Percentiles rank a stretch among this genome's conserved stretches.
Conservation (phyloP, 1,140 invertebrate species). For the Arctopsyche grandis region DNA sequence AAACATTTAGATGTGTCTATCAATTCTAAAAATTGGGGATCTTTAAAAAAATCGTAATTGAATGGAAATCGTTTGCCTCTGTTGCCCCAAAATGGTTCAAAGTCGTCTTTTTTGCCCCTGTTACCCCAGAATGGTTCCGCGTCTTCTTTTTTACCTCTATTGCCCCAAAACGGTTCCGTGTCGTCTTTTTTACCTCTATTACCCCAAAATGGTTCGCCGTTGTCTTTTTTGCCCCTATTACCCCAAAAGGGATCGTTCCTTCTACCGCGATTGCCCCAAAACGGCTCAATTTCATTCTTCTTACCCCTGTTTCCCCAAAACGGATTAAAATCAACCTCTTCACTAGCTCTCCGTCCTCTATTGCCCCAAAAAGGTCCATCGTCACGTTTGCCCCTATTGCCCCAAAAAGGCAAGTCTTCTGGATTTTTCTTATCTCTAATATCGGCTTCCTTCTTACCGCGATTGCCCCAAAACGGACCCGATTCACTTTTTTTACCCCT, state of each 20-base stretch:
- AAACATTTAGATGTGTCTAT: constrained; percentile 5
- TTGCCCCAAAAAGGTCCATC: constrained; percentile 58
- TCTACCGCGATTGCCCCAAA: constrained; percentile 51
- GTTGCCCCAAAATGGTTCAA: constrained; percentile 58
- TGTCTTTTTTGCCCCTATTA: constrained; percentile 51
- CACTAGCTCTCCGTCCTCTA: constrained; percentile 55
- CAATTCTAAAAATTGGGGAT: constrained; percentile 7
- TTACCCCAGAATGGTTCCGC: constrained; percentile 53
- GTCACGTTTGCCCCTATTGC: constrained; percentile 44
- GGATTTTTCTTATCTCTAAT: constrained; percentile 45
- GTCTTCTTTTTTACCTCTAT: constrained; percentile 48
- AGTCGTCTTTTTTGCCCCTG: constrained; percentile 54
- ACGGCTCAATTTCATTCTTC: constrained; percentile 44
- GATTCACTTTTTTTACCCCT: constrained; percentile 47
- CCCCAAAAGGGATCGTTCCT: constrained; percentile 50
- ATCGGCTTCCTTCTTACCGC: constrained; percentile 46
- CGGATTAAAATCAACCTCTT: constrained; percentile 42
- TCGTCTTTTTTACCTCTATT: constrained; percentile 48
- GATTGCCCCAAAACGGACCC: constrained; percentile 53
- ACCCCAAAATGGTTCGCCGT: constrained; percentile 48
- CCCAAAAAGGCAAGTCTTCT: constrained; percentile 44
- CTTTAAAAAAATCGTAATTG: not conserved
- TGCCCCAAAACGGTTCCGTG: constrained; percentile 50
- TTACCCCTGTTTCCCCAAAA: constrained; percentile 37
- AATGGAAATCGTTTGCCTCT: constrained; percentile 53